These are phyloP conservation scores for Drosophila serrata DNA, from an alignment of 1,140 invertebrate species.

Conservation along the genomic window DNA sequence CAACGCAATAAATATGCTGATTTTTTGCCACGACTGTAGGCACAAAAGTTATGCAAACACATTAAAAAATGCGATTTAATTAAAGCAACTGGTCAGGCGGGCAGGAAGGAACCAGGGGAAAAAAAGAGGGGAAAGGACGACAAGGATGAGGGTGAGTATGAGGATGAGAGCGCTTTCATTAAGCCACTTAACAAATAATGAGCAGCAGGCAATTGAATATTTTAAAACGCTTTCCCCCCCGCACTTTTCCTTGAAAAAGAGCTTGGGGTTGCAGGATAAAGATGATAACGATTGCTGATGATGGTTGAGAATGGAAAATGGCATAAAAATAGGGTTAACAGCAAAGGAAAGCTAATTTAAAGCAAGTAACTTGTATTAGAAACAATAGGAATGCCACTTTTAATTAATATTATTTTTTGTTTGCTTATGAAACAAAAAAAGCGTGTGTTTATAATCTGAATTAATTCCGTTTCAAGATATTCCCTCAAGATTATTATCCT, in stretches of 20 bases:
- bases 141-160: slow-evolving; percentile 1
- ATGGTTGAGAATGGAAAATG: neutral
- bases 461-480: slow-evolving; percentile 9
- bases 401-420: slow-evolving; percentile 4
- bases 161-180: slow-evolving; percentile 60
- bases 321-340: neutral
- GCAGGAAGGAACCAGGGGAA: neutral
- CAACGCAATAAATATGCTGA: neutral
- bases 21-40: slow-evolving; percentile 23
- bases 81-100: slow-evolving; percentile 52
- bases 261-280: neutral
- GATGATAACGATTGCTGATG: slow-evolving; percentile 26
- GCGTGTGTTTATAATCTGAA: slow-evolving; percentile 1
- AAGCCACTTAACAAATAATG: slow-evolving; percentile 83
- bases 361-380: no score
- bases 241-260: neutral
- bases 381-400: no score
- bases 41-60: slow-evolving; percentile 72
- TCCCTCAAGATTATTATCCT: slow-evolving; percentile 9
- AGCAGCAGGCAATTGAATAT: slow-evolving; percentile 77
- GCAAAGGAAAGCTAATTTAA: neutral
- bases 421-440: neutral
- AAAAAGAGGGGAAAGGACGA: neutral
- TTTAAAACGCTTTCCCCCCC: slow-evolving; percentile 49
- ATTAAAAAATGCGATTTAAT: slow-evolving; percentile 80